These are phyloP conservation scores for Hiodon tergisus DNA, from an alignment of 2,113 vertebrate species.

Conservation along the genomic window DNA sequence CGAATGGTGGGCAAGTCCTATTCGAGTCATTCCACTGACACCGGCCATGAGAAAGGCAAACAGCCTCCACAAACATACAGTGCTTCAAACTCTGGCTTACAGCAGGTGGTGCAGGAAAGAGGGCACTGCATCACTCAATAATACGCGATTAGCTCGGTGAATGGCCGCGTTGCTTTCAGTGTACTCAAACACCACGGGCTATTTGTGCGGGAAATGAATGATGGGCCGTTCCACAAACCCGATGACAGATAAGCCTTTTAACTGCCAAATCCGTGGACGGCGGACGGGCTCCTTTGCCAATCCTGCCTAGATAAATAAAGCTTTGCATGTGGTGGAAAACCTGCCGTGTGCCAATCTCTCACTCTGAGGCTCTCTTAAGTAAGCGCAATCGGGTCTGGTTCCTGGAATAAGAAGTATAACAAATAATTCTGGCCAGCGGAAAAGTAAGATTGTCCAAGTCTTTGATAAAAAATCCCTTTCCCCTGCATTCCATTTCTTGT, in stretches of 20 bases:
- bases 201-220: slow-evolving; percentile 4
- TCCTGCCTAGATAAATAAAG: background rate
- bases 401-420: no score
- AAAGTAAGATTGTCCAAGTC: no score
- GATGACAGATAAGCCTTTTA: background rate
- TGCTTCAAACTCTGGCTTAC: background rate
- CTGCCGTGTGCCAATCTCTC: no score
- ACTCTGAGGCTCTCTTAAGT: no score
- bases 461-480: no score
- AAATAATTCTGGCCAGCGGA: no score
- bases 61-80: background rate
- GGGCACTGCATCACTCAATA: slow-evolving; percentile 1
- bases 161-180: slow-evolving; percentile 4
- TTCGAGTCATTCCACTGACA: background rate
- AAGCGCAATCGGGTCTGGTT: no score
- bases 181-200: slow-evolving; percentile 14
- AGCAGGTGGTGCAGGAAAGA: background rate
- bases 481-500: no score
- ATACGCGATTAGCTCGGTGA: background rate
- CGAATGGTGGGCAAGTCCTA: background rate
- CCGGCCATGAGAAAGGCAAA: slow-evolving; percentile 9
- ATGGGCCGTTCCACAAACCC: background rate
- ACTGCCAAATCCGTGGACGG: background rate
- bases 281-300: slow-evolving; percentile 6
- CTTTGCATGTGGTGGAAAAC: background rate